These are phyloP conservation scores for Peribatodes rhomboidaria DNA, from an alignment of 2,888 invertebrate species.

Conservation along the genomic window DNA sequence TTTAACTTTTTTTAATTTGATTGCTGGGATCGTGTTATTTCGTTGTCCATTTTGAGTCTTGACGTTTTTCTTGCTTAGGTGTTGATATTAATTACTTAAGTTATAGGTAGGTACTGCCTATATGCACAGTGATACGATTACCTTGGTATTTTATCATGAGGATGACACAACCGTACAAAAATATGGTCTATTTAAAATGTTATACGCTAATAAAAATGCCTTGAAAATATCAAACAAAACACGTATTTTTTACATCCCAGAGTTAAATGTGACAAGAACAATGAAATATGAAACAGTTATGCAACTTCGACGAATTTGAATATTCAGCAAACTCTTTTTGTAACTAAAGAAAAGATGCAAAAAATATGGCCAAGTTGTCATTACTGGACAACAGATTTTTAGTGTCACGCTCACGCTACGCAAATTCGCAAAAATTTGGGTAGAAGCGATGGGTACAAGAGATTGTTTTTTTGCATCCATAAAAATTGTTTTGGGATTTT, in stretches of 20 bases:
- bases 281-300: slow-evolving; percentile 62
- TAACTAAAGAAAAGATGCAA: slow-evolving; percentile 60
- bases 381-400: slow-evolving; percentile 51
- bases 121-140: not conserved
- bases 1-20: slow-evolving; percentile 60
- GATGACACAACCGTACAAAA: not conserved
- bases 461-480: slow-evolving; percentile 58
- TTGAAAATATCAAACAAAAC: not conserved
- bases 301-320: slow-evolving; percentile 79
- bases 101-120: not conserved
- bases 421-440: slow-evolving; percentile 62
- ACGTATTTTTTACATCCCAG: not conserved
- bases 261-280: slow-evolving; percentile 20
- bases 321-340: slow-evolving; percentile 71
- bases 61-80: not conserved
- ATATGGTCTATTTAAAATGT: not conserved
- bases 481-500: not conserved
- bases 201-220: not conserved
- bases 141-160: not conserved
- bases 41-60: slow-evolving; percentile 2
- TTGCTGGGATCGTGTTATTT: slow-evolving; percentile 50
- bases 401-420: slow-evolving; percentile 58
- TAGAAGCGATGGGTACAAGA: slow-evolving; percentile 53
- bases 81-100: slow-evolving; percentile 8
- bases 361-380: slow-evolving; percentile 48